These are phyloP conservation scores for Argyresthia albistria DNA, from an alignment of 2,888 invertebrate species.

Conservation along the genomic window DNA sequence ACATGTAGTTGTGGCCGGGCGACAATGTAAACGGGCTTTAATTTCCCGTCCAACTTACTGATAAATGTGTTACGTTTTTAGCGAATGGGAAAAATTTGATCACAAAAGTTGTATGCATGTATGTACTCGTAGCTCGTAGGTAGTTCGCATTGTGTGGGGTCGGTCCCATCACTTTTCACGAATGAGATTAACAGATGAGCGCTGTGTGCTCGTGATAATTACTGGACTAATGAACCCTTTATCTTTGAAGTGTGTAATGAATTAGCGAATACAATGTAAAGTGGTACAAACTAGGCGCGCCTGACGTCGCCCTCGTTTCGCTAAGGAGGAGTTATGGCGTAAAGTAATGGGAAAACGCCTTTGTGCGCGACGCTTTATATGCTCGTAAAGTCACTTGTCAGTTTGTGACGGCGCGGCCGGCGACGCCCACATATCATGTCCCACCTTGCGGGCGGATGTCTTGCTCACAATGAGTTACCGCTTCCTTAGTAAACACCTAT, in stretches of 20 bases:
- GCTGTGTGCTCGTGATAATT: not conserved
- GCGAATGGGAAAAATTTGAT: too few relatives aligned
- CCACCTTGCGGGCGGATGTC: not conserved
- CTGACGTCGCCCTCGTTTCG: conserved; percentile 9
- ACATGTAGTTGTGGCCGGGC: too few relatives aligned
- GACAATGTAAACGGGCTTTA: too few relatives aligned
- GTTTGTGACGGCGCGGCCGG: conserved; percentile 16
- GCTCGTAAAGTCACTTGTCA: conserved; percentile 43
- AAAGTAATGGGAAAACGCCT: conserved; percentile 42
- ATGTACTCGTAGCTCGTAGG: too few relatives aligned
- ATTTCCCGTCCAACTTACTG: too few relatives aligned
- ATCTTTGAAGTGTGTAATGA: conserved; percentile 3
- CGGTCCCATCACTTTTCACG: too few relatives aligned
- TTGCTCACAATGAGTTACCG: not conserved
- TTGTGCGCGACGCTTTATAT: conserved; percentile 39
- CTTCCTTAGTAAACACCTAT: conserved; percentile 5
- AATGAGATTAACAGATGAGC: not conserved
- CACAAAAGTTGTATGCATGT: too few relatives aligned
- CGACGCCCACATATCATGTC: not conserved
- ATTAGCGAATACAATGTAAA: conserved; percentile 8
- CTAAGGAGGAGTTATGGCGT: conserved; percentile 58
- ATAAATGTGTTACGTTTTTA: too few relatives aligned
- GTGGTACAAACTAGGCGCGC: conserved; percentile 4
- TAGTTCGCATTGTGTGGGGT: too few relatives aligned
- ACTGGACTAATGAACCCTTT: conserved; percentile 1